Evolutionary conservation across 2,888 invertebrate species (phyloP).

Genomic region (Polyploca ridens): DNA sequence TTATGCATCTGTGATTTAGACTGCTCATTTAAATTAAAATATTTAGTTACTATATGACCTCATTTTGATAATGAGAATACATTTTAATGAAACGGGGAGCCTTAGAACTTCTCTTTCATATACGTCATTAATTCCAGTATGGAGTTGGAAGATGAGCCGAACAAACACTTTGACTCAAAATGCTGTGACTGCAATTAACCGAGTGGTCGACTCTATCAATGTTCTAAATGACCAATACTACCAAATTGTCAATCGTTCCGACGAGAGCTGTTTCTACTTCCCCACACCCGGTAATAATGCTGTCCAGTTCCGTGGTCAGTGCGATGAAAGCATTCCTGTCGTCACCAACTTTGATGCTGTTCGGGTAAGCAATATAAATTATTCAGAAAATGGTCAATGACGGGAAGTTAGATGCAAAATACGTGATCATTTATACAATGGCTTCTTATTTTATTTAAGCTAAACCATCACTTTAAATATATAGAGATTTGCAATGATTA

Average conservation of each 20-base stretch:
- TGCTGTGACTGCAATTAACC: constrained; percentile 33
- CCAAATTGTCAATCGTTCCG: constrained; percentile 29
- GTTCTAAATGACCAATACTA: constrained; percentile 50
- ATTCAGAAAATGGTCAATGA: too few relatives aligned
- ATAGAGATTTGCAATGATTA: too few relatives aligned
- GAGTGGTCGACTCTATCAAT: constrained; percentile 33
- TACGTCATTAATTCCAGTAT: constrained; percentile 39
- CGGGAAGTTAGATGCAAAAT: too few relatives aligned
- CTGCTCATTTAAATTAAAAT: too few relatives aligned
- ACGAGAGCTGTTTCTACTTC: constrained; percentile 39
- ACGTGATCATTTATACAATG: too few relatives aligned
- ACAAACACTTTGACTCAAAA: constrained; percentile 36
- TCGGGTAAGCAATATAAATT: constrained; percentile 31
- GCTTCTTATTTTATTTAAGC: too few relatives aligned
- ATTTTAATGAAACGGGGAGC: too few relatives aligned
- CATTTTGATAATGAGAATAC: too few relatives aligned
- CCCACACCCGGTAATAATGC: constrained; percentile 32
- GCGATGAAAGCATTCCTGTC: constrained; percentile 42
- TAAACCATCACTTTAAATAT: too few relatives aligned
- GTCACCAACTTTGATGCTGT: constrained; percentile 41
- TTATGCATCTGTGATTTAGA: too few relatives aligned
- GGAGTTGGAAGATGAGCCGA: constrained; percentile 60
- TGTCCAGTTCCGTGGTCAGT: constrained; percentile 49
- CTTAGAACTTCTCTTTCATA: too few relatives aligned
- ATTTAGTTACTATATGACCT: too few relatives aligned